Conservation (phyloP, 2,888 invertebrate genomes). For the Acrocyrtus sp. region DNA sequence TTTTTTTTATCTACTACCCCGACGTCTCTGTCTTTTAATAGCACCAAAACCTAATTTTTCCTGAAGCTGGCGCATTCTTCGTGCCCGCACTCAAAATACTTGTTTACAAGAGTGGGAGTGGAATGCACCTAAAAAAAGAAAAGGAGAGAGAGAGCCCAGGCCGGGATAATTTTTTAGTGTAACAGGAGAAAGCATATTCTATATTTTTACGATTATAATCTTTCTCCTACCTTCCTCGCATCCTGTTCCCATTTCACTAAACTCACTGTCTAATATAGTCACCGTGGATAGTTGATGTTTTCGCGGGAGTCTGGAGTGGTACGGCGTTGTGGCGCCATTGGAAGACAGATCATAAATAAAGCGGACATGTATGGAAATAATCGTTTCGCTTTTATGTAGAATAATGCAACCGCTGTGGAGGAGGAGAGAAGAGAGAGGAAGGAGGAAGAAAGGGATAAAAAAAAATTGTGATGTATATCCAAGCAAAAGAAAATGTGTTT, state of each 20-base stretch:
- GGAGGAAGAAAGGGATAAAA: conserved; percentile 5
- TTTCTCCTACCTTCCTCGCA: conserved; percentile 11
- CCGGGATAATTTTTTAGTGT: conserved; percentile 1
- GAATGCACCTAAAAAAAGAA: too few species aligned
- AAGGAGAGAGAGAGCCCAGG: conserved; percentile 16
- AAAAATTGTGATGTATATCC: conserved; percentile 7
- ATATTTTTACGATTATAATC: conserved; percentile 22
- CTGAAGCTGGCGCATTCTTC: too few species aligned
- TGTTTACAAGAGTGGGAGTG: too few species aligned
- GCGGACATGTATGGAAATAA: conserved; percentile 44
- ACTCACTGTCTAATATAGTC: too few species aligned
- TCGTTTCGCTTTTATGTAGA: conserved; percentile 34
- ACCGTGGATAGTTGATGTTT: too few species aligned
- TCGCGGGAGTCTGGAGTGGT: too few species aligned
- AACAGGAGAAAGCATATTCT: not conserved
- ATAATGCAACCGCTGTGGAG: conserved; percentile 26
- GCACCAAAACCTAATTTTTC: not conserved
- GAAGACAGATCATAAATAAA: conserved; percentile 53
- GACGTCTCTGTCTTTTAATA: conserved; percentile 21
- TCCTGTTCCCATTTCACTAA: conserved; percentile 11
- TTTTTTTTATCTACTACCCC: conserved; percentile 30
- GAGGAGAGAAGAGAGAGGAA: conserved; percentile 6
- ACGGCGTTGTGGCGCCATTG: conserved; percentile 42
- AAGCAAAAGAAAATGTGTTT: not conserved
- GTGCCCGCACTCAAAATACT: too few species aligned